Base-by-base conservation (phyloP, 2,888 invertebrate species). In the Acrobeloides nanus region DNA sequence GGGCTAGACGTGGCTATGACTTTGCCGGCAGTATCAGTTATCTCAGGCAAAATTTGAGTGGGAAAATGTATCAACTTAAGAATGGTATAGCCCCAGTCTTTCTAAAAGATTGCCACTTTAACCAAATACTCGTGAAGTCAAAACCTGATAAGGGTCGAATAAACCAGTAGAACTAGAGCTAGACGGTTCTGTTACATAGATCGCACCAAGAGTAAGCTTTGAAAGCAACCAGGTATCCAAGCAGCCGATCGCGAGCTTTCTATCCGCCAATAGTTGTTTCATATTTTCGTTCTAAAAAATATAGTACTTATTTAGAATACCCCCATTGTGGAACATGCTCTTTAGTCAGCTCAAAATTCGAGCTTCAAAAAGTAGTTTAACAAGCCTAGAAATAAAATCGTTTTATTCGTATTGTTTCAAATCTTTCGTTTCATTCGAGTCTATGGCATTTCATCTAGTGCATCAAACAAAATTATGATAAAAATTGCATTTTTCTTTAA, bases 141-240 rank as follows among this genome's bases (percentile, higher is more conserved):
- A n/a, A 44, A 79, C 79, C 66, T 84, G 82, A 74, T 88, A 95
- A 0, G 92, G 90, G 75, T 95, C 93, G 74, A 82, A 95, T 65
- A 95, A 81, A 1, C 89, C 93, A 0, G 92, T 89, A 1, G 87
- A 84, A 27, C 89, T 86, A 1, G 88, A 88, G 61, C 84, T 87
- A 0, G 88, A 87, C n/a, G 84, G 83, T 72, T 97, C 95, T 0
- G 86, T 85, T 48, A 87, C 82, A 75, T 87, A 33, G 8, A 31
- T 10, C 2, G 48, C 41, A 6, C 54, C 55, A 15, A 50, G 51
- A 12, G 62, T 54, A n/a, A 68, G 56, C 43, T 85, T 86, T 78
- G 88, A 84, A 44, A 92, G 74, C 39, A 95, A 79, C 89, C 90
- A 97, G 0, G 89, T 87, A 73, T 95, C 95, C 44, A 95, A 78